Base-by-base conservation (phyloP, 1,140 invertebrate genomes). In the Hypsibius dujardini region DNA sequence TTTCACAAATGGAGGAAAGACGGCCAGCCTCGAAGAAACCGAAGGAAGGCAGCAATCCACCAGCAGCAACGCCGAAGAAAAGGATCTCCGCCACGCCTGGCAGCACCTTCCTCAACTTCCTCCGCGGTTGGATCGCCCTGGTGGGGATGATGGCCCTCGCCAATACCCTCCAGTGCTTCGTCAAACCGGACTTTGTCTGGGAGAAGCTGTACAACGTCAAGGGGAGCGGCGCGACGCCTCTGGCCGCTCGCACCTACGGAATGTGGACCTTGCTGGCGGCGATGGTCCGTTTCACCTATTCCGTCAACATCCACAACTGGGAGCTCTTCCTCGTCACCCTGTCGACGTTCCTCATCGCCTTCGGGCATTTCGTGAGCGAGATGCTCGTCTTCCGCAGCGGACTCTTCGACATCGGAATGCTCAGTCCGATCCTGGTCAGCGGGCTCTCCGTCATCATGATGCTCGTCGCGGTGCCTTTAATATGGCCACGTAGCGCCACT, bases 121-220 rank as follows among this genome's bases (percentile, higher is more conserved):
- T 77, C 47, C 73, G 75, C 47, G 74, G 75, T 45, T 78, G 76
- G 76, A 73, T 77, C 50, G 75, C 73, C 70, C 72, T 78, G 69
- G 74, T 77, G 3, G 76, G 73, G 14, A 15, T 77, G 1, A 75
- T 77, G 74, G 76, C 75, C 7, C 71, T 78, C 71, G 76, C 76
- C 70, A 77, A 77, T 72, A 76, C 76, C 15, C 12, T 78, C 46
- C 75, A 75, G 50, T 77, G 75, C 69, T 78, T 76, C 70, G 50
- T 74, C 47, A 74, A 75, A 70, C 73, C 73, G 59, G 71, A 69
- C 45, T 76, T 77, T 71, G 62, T 77, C 15, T 70, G 72, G 46
- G 70, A 71, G n/a, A 73, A 73, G 69, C 70, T 78, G 12, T 77
- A 77, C 74, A 76, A 74, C 1, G 46, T 59, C 14, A 69, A 45